These are phyloP conservation scores for Tetragonula clypearis DNA, from an alignment of 1,140 invertebrate genomes.

Conservation along the genomic window DNA sequence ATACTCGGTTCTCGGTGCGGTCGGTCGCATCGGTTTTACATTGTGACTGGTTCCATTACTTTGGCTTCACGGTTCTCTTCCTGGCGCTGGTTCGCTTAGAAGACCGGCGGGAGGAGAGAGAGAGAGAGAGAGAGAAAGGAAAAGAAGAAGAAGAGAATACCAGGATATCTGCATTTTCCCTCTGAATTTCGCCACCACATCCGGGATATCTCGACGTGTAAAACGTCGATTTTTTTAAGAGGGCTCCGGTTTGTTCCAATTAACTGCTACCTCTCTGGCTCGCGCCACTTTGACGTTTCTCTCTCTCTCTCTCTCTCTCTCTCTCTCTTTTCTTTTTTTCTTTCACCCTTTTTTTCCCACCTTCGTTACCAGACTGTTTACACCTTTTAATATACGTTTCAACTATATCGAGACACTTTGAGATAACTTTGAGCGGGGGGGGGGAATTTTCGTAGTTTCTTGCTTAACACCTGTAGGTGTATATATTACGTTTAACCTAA, in stretches of 20 bases:
- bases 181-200: neutral
- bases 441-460: neutral
- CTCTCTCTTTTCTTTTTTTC: neutral
- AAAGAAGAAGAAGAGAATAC: neutral
- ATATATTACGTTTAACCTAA: conserved; percentile 26
- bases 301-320: neutral
- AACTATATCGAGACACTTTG: neutral
- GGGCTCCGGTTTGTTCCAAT: neutral
- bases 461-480: neutral
- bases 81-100: neutral
- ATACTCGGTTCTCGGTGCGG: conserved; percentile 14
- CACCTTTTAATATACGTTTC: neutral
- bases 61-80: neutral
- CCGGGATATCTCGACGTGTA: neutral
- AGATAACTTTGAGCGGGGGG: neutral
- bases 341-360: neutral
- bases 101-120: neutral
- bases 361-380: neutral
- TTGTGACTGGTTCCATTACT: conserved; percentile 37
- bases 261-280: neutral
- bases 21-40: conserved; percentile 46
- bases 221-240: neutral
- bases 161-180: neutral
- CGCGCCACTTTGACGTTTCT: neutral
- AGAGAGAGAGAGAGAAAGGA: neutral